Conservation (phyloP, 2,888 invertebrate genomes). For the Epistrophe eligans region DNA sequence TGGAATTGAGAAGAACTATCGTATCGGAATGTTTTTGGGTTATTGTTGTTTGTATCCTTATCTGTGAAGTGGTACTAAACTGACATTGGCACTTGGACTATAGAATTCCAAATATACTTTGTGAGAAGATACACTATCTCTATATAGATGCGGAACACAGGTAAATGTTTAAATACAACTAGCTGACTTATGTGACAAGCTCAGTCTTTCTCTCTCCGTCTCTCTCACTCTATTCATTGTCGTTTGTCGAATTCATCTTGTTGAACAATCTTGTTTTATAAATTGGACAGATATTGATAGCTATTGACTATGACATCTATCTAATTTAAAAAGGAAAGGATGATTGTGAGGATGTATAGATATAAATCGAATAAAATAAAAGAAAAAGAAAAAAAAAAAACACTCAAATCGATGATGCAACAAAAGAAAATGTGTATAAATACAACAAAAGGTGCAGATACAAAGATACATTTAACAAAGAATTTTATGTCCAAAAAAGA, state of each 20-base stretch:
- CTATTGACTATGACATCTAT: constrained; percentile 62
- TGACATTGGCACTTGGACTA: constrained; percentile 70
- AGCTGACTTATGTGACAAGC: constrained; percentile 53
- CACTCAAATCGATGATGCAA: constrained; percentile 56
- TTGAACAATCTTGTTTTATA: constrained; percentile 75
- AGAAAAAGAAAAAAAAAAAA: neutral
- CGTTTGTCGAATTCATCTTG: constrained; percentile 68
- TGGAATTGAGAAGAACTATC: constrained; percentile 42
- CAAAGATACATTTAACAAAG: constrained; percentile 19
- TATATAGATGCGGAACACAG: constrained; percentile 21
- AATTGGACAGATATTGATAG: constrained; percentile 74
- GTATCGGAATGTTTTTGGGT: constrained; percentile 59
- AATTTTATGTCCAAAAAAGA: constrained; percentile 49
- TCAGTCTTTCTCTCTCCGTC: neutral
- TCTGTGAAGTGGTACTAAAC: constrained; percentile 52
- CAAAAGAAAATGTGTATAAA: neutral
- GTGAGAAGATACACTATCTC: constrained; percentile 57
- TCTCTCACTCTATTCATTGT: constrained; percentile 11
- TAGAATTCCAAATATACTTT: constrained; percentile 14
- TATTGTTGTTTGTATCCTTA: constrained; percentile 68
- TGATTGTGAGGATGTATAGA: constrained; percentile 18
- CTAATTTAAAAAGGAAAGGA: constrained; percentile 53
- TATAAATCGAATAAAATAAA: constrained; percentile 26
- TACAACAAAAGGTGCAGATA: constrained; percentile 43
- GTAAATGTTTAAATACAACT: constrained; percentile 52